Evolutionary conservation across 37 sponge, comb jelly and placozoan species (phyloP), one percentile per base, ranked within the genome.

Genomic region (Aplysina aerophoba): DNA sequence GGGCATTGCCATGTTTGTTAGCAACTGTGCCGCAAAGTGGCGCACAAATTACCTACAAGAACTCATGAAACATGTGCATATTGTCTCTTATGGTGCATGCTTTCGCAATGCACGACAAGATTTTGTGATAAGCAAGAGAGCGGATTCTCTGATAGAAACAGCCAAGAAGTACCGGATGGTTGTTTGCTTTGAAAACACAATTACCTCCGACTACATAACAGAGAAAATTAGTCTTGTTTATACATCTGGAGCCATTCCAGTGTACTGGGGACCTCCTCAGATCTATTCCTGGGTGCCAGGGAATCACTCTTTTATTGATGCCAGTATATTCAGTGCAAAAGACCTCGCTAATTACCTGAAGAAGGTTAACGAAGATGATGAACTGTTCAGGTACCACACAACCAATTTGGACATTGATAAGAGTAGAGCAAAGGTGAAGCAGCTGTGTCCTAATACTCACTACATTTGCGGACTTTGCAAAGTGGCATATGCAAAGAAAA

Each of bases 241-340:
- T 62, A 62, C 11, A 2, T n/a, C 64, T 62, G 64, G 64, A 13
- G 24, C 27, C 28, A 27, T 62, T 6, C 64, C 64, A 62, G 64
- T 62, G 28, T 62, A 62, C 64, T 28, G 24, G 64, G 64, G 64
- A 62, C 27, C 64, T 28, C 64, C 64, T 13, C 27, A 13, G 25
- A 62, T 62, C 24, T 27, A 62, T 14, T 62, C 24, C 28, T 62
- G 64, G 64, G 64, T 62, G 11, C 64, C 64, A 62, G 64, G 64
- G 4, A 62, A 62, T 62, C 64, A 62, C 64, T 28, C 27, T 14
- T 62, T 28, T 62, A 27, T 62, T 4, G 64, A 62, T 62, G 64
- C 64, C 2, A 28, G 25, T 28, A 13, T 28, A 27, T 62, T 62
- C 24, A 27, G 11, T 62, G 12, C 64, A 62, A 27, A 62, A 27